These are phyloP conservation scores for Enteromius fasciolatus DNA, from an alignment of 2,797 vertebrate species.

Conservation along the genomic window DNA sequence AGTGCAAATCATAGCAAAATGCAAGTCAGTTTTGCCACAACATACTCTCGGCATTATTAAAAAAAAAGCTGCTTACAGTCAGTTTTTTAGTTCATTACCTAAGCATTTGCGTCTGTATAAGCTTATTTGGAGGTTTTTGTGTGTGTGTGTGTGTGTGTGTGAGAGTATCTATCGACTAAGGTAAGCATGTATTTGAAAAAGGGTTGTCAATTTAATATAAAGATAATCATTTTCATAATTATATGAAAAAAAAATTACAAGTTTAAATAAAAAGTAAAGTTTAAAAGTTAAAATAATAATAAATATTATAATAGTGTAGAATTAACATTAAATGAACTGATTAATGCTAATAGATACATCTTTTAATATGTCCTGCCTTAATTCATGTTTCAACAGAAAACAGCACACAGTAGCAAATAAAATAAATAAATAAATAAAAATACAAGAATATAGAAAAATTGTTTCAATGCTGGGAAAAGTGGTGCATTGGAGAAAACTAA, in stretches of 20 bases:
- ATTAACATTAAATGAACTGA: background rate
- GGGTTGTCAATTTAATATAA: background rate
- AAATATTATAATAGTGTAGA: background rate
- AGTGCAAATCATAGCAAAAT: background rate
- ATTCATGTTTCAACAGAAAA: background rate
- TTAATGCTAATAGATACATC: background rate
- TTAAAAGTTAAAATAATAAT: background rate
- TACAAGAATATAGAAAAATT: background rate
- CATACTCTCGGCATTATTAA: background rate
- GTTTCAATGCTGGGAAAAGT: constrained; percentile 16
- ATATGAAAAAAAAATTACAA: background rate
- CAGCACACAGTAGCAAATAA: background rate
- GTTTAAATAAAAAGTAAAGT: background rate
- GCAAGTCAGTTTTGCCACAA: background rate
- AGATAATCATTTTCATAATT: background rate
- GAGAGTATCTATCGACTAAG: background rate
- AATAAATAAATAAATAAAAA: background rate
- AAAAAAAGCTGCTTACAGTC: background rate
- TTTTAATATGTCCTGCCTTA: background rate
- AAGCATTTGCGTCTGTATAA: background rate
- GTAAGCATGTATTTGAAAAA: background rate
- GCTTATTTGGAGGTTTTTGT: background rate
- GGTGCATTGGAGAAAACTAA: constrained; percentile 5
- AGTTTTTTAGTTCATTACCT: background rate
- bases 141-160: too few relatives aligned